Conservation (phyloP, 2,888 invertebrate genomes). For the Phoenoteleia sp. region DNA sequence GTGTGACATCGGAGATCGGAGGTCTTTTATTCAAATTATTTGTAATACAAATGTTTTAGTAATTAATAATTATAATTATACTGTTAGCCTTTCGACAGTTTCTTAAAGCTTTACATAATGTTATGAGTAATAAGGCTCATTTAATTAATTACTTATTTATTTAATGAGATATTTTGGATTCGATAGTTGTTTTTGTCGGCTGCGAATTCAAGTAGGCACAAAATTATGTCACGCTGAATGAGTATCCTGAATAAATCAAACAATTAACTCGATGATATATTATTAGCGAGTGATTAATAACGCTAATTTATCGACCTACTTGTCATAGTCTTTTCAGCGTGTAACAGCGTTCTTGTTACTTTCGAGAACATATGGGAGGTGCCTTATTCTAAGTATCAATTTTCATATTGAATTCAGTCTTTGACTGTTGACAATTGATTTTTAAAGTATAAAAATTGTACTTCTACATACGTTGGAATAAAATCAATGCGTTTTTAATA, state of each 20-base stretch:
- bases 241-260: conserved; percentile 77
- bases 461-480: no score
- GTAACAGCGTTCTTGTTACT: conserved; percentile 23
- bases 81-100: no score
- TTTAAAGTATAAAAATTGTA: not conserved
- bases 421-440: not conserved
- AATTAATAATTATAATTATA: no score
- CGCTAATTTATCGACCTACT: conserved; percentile 80
- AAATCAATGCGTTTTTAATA: no score
- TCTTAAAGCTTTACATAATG: no score
- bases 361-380: conserved; percentile 34
- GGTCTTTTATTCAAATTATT: no score
- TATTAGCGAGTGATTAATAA: conserved; percentile 82
- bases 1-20: no score
- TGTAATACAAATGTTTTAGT: no score
- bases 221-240: conserved; percentile 30
- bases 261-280: conserved; percentile 78
- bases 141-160: no score
- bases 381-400: conserved; percentile 5
- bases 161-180: no score
- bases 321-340: conserved; percentile 68
- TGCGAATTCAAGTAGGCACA: not conserved
- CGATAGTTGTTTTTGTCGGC: not conserved
- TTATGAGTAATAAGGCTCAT: no score
- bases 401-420: not conserved